phyloP scores from a whole-genome alignment of 2,888 invertebrate species.

The Ellobium chinense region DNA sequence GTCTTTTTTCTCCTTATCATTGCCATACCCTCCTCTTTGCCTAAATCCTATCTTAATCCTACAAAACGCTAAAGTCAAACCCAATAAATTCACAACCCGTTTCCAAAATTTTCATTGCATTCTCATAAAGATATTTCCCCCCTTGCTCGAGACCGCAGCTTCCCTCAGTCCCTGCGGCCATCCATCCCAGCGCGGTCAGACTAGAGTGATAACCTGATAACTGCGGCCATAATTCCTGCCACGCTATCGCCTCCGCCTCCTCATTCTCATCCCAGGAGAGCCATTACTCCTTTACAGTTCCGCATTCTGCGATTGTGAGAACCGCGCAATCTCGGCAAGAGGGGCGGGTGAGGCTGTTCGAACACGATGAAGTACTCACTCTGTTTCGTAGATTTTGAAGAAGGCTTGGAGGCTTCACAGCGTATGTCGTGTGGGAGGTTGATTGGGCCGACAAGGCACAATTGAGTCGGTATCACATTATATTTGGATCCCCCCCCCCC shows the following conservation, averaged over 20 bases:
- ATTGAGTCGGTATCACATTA: too few species aligned
- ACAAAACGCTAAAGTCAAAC: too few species aligned
- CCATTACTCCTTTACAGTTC: not conserved
- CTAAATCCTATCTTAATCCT: too few species aligned
- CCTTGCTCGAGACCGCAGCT: not conserved
- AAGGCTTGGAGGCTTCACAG: too few species aligned
- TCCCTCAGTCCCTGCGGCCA: not conserved
- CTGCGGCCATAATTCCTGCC: not conserved
- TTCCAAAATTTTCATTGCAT: too few species aligned
- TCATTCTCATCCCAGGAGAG: not conserved
- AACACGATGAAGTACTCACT: not conserved
- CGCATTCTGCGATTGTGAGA: conserved; percentile 3
- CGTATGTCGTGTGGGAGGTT: too few species aligned
- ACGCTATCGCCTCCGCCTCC: not conserved
- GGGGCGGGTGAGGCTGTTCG: not conserved
- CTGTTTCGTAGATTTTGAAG: not conserved
- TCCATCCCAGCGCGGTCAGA: not conserved
- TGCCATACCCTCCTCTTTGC: too few species aligned
- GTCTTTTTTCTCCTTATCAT: too few species aligned
- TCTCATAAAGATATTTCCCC: conserved; percentile 1
- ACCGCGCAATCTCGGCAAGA: not conserved
- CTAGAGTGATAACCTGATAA: conserved; percentile 13
- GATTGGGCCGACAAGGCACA: too few species aligned
- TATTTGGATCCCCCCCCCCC: too few species aligned
- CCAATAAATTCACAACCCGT: too few species aligned